A percentile compares a stretch with the other conserved stretches of the same genome.
Conservation (phyloP, 2,888 invertebrate genomes). For the Oscheius myriophilus region DNA sequence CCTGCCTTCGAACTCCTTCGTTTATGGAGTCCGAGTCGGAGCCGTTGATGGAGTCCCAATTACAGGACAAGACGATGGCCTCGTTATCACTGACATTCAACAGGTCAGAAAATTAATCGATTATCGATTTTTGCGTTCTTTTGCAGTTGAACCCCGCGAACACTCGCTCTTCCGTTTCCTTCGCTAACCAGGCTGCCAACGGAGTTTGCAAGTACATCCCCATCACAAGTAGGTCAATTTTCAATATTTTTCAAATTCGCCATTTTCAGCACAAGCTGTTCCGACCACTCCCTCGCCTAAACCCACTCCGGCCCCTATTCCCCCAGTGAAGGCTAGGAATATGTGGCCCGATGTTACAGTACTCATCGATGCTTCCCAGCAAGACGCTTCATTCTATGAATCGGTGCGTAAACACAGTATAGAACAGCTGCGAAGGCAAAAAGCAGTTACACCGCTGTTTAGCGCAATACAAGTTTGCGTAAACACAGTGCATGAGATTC, state of each 20-base stretch:
- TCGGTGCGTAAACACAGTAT: conserved; percentile 2
- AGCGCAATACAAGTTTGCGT: too few relatives aligned
- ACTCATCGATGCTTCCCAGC: conserved; percentile 39
- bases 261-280: conserved; percentile 32
- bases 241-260: neutral
- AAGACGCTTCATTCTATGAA: conserved; percentile 11
- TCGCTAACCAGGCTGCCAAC: conserved; percentile 11
- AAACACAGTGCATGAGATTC: too few relatives aligned
- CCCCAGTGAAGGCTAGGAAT: conserved; percentile 39
- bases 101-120: neutral
- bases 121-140: neutral
- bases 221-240: conserved; percentile 15
- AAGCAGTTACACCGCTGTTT: too few relatives aligned
- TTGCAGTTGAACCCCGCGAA: conserved; percentile 21
- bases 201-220: conserved; percentile 19
- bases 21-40: conserved; percentile 22
- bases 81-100: conserved; percentile 8
- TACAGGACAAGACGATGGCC: conserved; percentile 23
- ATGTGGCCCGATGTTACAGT: conserved; percentile 50
- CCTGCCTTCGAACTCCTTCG: conserved; percentile 8
- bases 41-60: neutral
- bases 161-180: conserved; percentile 6
- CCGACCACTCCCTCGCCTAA: conserved; percentile 24
- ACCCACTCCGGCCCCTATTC: conserved; percentile 41
- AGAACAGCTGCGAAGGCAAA: too few relatives aligned